Evolutionary conservation across 64 coral and sea anemone species (phyloP), one percentile per base, ranked within the genome.

Genomic region (Montipora capricornis): DNA sequence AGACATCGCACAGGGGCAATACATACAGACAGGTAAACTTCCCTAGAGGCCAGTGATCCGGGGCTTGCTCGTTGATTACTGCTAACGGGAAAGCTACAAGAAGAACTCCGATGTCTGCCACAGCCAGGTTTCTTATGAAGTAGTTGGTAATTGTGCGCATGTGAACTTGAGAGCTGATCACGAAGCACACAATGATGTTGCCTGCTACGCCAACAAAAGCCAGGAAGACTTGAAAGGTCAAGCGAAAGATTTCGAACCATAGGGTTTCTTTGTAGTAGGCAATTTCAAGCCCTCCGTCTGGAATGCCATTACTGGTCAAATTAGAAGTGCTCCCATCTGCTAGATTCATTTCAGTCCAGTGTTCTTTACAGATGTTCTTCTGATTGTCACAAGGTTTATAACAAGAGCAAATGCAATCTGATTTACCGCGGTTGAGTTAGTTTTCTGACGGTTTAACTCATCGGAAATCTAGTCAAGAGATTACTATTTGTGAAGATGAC

Each of bases 41-140:
- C 68, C 95, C 95, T 19, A 97, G 85, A 0, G 92, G 95, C 95
- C 95, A 97, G 14, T 77, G 57, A 15, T 57, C 51, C 5, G 88
- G 82, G 8, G 77, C 82, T 82, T 97, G 92, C 49, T 81, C 87
- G 20, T 80, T 94, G 12, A 94, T 75, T 9, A 91, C 88, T 6
- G 92, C 89, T 9, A 97, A 77, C 0, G 95, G 95, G 66, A 97
- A 94, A 8, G 90, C 81, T 1, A 97, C 15, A 47, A 97, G 5
- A 2, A 97, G 74, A 29, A 97, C 79, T 14, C 92, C 95, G 1
- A 97, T 77, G 71, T 97, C 95, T 48, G 95, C 95, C 14, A 97
- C 51, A 15, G 95, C 92, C 17, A 97, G 83, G 64, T 90, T 94
- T 60, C 81, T 85, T 62, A 97, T 91, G 76, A 88, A 89, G 46